Percentiles rank a stretch among this genome's conserved stretches.
phyloP scores from a whole-genome alignment of 2,888 invertebrate species.

The Syritta pipiens region DNA sequence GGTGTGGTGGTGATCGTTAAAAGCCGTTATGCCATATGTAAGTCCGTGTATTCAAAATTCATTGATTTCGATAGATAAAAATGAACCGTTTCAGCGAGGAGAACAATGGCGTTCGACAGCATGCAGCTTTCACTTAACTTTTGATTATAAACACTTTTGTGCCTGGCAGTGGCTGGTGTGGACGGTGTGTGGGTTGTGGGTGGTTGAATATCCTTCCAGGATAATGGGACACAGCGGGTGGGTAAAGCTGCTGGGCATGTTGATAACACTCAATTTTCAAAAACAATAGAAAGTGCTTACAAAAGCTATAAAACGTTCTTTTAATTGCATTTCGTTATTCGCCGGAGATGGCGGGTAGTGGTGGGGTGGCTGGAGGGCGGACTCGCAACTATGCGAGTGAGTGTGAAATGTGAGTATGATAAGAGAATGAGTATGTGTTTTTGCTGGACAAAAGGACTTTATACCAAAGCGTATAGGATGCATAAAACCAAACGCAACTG shows the following conservation, averaged over 20 bases:
- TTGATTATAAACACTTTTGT: conserved; percentile 73
- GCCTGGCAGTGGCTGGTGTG: background rate
- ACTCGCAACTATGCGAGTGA: background rate
- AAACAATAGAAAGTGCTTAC: conserved; percentile 69
- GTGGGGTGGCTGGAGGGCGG: too few species aligned
- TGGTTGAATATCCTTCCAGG: background rate
- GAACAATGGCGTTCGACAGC: conserved; percentile 41
- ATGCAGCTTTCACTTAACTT: conserved; percentile 75
- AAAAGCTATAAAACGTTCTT: conserved; percentile 79
- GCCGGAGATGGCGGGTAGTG: background rate
- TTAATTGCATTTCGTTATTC: conserved; percentile 77
- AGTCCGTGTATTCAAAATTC: conserved; percentile 31
- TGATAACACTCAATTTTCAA: conserved; percentile 68
- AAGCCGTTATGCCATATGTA: too few species aligned
- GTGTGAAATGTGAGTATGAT: conserved; percentile 42
- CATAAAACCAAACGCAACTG: conserved; percentile 43
- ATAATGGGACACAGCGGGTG: conserved; percentile 23
- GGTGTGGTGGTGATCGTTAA: background rate
- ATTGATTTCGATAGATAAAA: conserved; percentile 61
- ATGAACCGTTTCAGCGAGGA: conserved; percentile 15
- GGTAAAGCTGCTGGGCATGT: conserved; percentile 60
- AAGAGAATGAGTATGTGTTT: conserved; percentile 20
- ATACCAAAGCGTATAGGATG: conserved; percentile 50
- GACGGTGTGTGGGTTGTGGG: background rate
- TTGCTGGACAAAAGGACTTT: conserved; percentile 52